Evolutionary conservation across 2,888 invertebrate species (phyloP).

Genomic region (Zaprionus obscuricornis): DNA sequence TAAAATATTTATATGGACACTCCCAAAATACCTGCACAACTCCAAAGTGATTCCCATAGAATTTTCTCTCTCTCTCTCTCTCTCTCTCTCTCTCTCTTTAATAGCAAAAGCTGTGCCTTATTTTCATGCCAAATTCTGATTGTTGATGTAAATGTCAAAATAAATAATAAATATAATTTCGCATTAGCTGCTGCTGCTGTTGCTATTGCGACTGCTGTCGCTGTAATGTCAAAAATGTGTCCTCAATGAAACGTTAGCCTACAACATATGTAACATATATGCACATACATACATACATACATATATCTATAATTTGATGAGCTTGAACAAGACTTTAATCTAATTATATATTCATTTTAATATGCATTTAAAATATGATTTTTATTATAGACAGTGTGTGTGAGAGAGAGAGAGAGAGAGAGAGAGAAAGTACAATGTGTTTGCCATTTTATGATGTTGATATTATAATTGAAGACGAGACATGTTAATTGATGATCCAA

Average conservation of each 20-base stretch:
- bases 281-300: no score
- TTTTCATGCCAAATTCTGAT: constrained; percentile 51
- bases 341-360: constrained; percentile 63
- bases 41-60: constrained; percentile 6
- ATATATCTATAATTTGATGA: constrained; percentile 3
- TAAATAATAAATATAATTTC: constrained; percentile 72
- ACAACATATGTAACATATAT: no score
- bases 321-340: constrained; percentile 56
- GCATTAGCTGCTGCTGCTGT: constrained; percentile 38
- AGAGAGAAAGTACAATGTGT: constrained; percentile 13
- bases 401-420: background rate
- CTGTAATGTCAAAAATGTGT: constrained; percentile 10
- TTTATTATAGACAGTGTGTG: constrained; percentile 47
- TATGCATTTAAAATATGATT: no score
- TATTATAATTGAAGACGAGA: constrained; percentile 55
- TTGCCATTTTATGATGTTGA: constrained; percentile 19
- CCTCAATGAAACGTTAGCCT: no score
- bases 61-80: background rate
- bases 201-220: constrained; percentile 4
- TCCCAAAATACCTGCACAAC: constrained; percentile 47
- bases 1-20: constrained; percentile 64
- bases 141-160: constrained; percentile 73
- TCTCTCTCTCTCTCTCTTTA: background rate
- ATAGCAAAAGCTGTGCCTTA: constrained; percentile 11
- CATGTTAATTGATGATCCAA: constrained; percentile 64